phyloP scores from a whole-genome alignment of 2,888 invertebrate genomes.

The Eugnorisma glareosa region DNA sequence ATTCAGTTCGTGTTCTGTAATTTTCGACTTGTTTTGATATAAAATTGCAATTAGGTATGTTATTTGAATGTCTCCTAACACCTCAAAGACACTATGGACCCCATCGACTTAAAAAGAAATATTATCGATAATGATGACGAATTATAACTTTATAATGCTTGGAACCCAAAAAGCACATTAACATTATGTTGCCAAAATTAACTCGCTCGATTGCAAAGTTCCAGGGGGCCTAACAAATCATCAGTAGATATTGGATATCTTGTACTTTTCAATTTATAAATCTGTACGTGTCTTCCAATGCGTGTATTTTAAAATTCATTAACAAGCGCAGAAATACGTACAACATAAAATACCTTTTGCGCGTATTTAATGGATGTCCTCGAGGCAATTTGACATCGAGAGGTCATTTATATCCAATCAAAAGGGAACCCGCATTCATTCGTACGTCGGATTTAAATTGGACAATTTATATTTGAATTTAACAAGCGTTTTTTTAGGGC shows the following conservation, averaged over 20 bases:
- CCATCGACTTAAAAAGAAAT: not conserved
- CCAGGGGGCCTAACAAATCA: not conserved
- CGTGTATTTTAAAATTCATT: slow-evolving; percentile 30
- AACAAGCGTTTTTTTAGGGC: slow-evolving; percentile 39
- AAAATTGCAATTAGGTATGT: not conserved
- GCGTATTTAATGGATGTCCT: slow-evolving; percentile 46
- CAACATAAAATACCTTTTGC: slow-evolving; percentile 34
- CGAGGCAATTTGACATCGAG: slow-evolving; percentile 61
- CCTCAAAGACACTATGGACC: not conserved
- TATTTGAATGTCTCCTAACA: not conserved
- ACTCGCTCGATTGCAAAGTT: not conserved
- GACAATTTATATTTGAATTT: slow-evolving; percentile 53
- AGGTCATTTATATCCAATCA: slow-evolving; percentile 60
- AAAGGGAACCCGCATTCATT: slow-evolving; percentile 43
- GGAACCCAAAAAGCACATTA: not conserved
- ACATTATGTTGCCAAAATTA: not conserved
- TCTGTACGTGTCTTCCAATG: not conserved
- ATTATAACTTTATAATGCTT: not conserved
- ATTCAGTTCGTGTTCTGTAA: not conserved
- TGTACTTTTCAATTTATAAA: slow-evolving; percentile 13
- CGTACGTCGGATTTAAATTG: slow-evolving; percentile 50
- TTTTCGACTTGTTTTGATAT: not conserved
- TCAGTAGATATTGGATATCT: not conserved
- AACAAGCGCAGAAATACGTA: slow-evolving; percentile 16
- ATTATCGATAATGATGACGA: not conserved